Percentiles rank a stretch among this genome's conserved stretches.
phyloP scores from a whole-genome alignment of 23 tunicate species.

The Styela clava region DNA sequence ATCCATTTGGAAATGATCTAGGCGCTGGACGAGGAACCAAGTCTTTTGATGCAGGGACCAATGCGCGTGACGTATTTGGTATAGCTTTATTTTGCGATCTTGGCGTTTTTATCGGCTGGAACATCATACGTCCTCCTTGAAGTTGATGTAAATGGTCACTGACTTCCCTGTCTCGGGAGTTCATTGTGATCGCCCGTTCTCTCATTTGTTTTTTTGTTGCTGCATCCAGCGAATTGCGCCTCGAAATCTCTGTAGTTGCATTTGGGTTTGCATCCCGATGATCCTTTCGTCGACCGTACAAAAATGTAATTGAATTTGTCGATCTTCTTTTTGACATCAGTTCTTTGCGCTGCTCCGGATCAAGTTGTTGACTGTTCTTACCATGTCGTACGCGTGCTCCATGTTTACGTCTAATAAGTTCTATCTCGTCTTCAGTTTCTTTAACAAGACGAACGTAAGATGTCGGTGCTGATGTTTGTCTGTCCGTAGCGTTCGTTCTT shows the following conservation, averaged over 20 bases:
- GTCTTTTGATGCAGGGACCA: background rate
- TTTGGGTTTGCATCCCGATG: background rate
- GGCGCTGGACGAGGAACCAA: background rate
- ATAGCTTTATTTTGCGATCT: background rate
- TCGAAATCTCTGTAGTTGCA: background rate
- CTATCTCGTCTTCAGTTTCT: constrained; percentile 23
- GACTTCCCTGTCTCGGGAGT: background rate
- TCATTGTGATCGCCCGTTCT: background rate
- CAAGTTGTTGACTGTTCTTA: background rate
- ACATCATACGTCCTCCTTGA: background rate
- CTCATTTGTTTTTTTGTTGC: background rate
- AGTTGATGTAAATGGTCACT: background rate
- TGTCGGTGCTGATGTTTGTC: background rate
- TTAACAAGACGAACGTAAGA: background rate
- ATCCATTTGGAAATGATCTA: background rate
- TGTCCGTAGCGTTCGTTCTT: background rate
- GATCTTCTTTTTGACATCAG: constrained; percentile 14
- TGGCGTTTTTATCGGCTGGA: background rate
- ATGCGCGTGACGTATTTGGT: background rate
- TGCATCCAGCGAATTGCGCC: background rate
- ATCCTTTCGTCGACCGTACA: constrained; percentile 4
- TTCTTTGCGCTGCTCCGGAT: background rate
- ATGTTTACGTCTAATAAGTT: constrained; percentile 8
- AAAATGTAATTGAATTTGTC: background rate
- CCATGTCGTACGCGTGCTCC: background rate